Percentiles rank a stretch among this genome's conserved stretches.
phyloP scores from a whole-genome alignment of 2,797 vertebrate genomes.

The Anguilla pacifica region DNA sequence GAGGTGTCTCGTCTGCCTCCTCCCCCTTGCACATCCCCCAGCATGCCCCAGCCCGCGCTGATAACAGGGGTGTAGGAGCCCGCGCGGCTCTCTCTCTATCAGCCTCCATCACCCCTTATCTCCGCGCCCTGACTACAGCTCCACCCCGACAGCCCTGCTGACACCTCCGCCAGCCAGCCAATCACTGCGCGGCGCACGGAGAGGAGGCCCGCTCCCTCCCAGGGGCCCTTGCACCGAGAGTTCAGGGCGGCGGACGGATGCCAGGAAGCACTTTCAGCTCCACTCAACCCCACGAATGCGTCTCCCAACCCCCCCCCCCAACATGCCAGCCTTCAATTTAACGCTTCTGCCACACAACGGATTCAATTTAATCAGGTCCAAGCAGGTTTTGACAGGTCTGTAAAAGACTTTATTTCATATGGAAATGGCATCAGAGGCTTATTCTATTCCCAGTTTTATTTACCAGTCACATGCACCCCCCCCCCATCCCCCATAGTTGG shows the following conservation, averaged over 20 bases:
- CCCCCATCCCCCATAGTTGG: neutral
- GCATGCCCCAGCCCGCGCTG: neutral
- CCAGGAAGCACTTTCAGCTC: constrained; percentile 27
- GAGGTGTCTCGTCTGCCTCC: constrained; percentile 35
- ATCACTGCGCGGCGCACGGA: neutral
- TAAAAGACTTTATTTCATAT: constrained; percentile 17
- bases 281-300: neutral
- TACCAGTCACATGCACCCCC: neutral
- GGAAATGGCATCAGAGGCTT: neutral
- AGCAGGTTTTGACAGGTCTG: constrained; percentile 18
- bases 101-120: constrained; percentile 4
- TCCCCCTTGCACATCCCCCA: constrained; percentile 1
- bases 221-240: constrained; percentile 57
- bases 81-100: neutral
- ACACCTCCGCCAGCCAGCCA: constrained; percentile 17
- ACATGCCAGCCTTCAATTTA: neutral
- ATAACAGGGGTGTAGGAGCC: neutral
- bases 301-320: neutral
- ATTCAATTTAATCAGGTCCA: constrained; percentile 18
- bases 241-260: constrained; percentile 59
- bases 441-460: constrained; percentile 20
- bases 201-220: constrained; percentile 45
- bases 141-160: neutral
- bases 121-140: neutral
- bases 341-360: neutral